Evolutionary conservation across 2,113 vertebrate species (phyloP).

Genomic region (Microtus richardsoni): DNA sequence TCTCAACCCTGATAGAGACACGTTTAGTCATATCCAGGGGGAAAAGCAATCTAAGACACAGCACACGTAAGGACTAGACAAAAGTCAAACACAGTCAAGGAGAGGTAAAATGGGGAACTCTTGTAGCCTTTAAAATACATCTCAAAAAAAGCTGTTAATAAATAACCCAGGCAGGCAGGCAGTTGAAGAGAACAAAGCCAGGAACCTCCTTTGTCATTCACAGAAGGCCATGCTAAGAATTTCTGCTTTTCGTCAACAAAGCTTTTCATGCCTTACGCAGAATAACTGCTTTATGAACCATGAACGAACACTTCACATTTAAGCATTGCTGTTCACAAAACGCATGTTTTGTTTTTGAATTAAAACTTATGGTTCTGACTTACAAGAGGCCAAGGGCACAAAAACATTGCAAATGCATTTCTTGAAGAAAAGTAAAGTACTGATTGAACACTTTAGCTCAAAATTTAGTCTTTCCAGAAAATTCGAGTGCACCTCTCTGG

Average conservation of each 20-base stretch:
- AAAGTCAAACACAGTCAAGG: neutral
- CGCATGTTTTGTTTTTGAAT: slow-evolving; percentile 42
- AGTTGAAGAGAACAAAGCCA: slow-evolving; percentile 16
- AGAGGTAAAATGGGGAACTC: neutral
- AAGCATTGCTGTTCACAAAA: slow-evolving; percentile 62
- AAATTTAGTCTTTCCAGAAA: slow-evolving; percentile 34
- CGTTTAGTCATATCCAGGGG: neutral
- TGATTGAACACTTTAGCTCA: slow-evolving; percentile 17
- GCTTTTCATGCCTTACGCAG: neutral
- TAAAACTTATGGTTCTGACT: neutral
- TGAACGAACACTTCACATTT: slow-evolving; percentile 50
- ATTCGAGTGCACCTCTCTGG: neutral
- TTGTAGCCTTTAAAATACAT: neutral
- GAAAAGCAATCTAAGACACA: neutral
- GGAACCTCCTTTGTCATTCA: neutral
- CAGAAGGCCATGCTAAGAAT: neutral
- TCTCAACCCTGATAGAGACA: neutral
- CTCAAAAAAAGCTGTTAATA: neutral
- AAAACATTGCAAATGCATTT: neutral
- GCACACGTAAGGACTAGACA: neutral
- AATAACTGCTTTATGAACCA: slow-evolving; percentile 42
- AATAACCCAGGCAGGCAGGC: neutral
- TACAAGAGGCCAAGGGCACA: slow-evolving; percentile 31
- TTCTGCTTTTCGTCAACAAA: slow-evolving; percentile 19
- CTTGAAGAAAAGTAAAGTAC: neutral